Percentiles rank a stretch among this genome's conserved stretches.
phyloP scores from a whole-genome alignment of 1,140 invertebrate genomes.

The Oncopeltus fasciatus region DNA sequence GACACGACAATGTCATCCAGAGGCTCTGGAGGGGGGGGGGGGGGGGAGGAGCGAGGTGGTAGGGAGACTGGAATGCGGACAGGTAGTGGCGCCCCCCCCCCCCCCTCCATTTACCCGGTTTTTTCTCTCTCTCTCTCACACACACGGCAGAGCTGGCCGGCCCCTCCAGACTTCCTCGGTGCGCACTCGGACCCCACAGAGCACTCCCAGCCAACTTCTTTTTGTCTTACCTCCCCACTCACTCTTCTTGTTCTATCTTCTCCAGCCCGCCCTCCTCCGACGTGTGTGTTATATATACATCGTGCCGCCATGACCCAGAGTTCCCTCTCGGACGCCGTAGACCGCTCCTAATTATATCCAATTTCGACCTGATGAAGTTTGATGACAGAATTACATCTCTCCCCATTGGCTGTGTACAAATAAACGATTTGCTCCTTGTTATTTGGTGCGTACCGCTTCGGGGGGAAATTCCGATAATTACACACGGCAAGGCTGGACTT shows the following conservation, averaged over 20 bases:
- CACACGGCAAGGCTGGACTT: not conserved
- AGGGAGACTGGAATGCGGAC: not conserved
- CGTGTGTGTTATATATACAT: not conserved
- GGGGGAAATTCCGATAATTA: not conserved
- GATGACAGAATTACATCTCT: not conserved
- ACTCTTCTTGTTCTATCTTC: not conserved
- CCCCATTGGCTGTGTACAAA: not conserved
- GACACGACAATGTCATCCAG: too few relatives aligned
- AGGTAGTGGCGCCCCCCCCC: not conserved
- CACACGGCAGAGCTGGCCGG: too few relatives aligned
- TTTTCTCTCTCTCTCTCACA: too few relatives aligned
- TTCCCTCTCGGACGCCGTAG: not conserved
- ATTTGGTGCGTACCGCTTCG: not conserved
- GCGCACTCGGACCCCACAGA: not conserved
- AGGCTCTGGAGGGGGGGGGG: not conserved
- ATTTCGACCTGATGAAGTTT: slow-evolving; percentile 4
- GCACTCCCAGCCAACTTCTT: not conserved
- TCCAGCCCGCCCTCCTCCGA: not conserved
- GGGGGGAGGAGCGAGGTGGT: not conserved
- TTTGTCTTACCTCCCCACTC: not conserved
- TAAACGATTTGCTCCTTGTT: not conserved
- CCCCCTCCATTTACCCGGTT: too few relatives aligned
- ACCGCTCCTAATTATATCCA: not conserved
- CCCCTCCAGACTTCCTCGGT: too few relatives aligned
- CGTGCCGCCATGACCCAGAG: not conserved